These are phyloP conservation scores for Microtus pennsylvanicus DNA, from an alignment of 2,113 vertebrate genomes.

Conservation along the genomic window DNA sequence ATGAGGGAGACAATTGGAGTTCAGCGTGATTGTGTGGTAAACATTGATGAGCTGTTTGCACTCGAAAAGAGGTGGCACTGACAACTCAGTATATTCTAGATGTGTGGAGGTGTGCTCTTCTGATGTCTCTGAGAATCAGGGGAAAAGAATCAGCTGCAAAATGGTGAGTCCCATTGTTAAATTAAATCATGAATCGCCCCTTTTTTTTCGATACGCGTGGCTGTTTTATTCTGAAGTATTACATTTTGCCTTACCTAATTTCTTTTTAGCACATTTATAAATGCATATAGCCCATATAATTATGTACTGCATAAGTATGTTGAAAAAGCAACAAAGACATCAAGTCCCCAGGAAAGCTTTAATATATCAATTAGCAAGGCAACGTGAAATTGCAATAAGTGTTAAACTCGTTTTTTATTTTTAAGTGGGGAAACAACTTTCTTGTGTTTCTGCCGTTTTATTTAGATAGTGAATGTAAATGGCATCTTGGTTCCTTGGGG, in stretches of 20 bases:
- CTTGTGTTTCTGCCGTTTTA: not conserved
- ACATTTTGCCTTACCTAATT: slow-evolving; percentile 38
- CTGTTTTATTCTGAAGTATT: slow-evolving; percentile 66
- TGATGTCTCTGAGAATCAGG: not conserved
- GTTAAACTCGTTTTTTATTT: not conserved
- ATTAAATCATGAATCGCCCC: not conserved
- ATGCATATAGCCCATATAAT: slow-evolving; percentile 56
- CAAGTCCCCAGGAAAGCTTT: slow-evolving; percentile 53
- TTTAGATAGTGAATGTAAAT: slow-evolving; percentile 61
- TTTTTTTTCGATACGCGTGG: not conserved
- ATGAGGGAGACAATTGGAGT: slow-evolving; percentile 35
- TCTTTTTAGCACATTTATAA: slow-evolving; percentile 69
- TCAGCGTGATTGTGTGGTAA: slow-evolving; percentile 56
- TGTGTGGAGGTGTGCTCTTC: not conserved
- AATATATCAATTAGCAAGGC: slow-evolving; percentile 70
- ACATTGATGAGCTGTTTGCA: slow-evolving; percentile 53
- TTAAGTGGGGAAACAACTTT: not conserved
- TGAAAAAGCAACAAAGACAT: not conserved
- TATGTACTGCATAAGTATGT: slow-evolving; percentile 52
- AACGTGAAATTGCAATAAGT: slow-evolving; percentile 53
- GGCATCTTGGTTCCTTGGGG: slow-evolving; percentile 18
- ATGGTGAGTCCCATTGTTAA: not conserved
- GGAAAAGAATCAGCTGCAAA: not conserved
- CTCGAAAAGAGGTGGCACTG: not conserved
- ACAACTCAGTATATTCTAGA: not conserved